Conservation (phyloP, 2,888 invertebrate genomes). For the Tridacna crocea region DNA sequence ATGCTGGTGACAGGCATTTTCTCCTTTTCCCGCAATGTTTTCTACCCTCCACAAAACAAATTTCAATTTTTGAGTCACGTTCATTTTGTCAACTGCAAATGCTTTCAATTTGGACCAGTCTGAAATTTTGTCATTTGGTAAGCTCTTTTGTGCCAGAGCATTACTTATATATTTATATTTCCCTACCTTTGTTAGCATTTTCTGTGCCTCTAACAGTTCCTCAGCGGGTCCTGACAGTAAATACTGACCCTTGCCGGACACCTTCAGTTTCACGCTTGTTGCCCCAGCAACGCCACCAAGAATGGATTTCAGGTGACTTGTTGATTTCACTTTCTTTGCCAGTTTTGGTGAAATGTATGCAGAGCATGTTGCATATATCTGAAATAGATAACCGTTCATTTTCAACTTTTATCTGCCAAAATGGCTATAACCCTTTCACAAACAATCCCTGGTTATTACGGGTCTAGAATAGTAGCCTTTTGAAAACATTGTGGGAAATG, state of each 20-base stretch:
- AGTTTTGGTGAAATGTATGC: constrained; percentile 60
- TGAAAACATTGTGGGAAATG: background rate
- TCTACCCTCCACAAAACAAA: too few species aligned
- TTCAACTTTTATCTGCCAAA: background rate
- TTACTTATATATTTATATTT: background rate
- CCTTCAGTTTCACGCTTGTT: constrained; percentile 57
- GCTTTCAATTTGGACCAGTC: too few species aligned
- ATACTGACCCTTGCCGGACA: constrained; percentile 46
- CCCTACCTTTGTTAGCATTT: constrained; percentile 43
- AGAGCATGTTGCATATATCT: constrained; percentile 68
- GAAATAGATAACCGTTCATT: constrained; percentile 7
- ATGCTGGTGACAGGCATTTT: too few species aligned
- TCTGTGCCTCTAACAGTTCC: constrained; percentile 47
- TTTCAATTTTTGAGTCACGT: too few species aligned
- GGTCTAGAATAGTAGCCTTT: too few species aligned
- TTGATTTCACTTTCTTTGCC: constrained; percentile 34
- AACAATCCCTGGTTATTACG: too few species aligned
- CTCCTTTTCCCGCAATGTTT: too few species aligned
- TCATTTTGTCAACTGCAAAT: too few species aligned
- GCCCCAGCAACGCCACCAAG: constrained; percentile 57
- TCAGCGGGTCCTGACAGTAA: constrained; percentile 50
- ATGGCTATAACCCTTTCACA: background rate
- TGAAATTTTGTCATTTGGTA: too few species aligned
- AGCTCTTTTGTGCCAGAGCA: background rate
- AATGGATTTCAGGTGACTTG: constrained; percentile 50